A percentile compares a stretch with the other conserved stretches of the same genome.
Evolutionary conservation across 2,888 invertebrate species (phyloP).

Genomic region (Margaritifera margaritifera): DNA sequence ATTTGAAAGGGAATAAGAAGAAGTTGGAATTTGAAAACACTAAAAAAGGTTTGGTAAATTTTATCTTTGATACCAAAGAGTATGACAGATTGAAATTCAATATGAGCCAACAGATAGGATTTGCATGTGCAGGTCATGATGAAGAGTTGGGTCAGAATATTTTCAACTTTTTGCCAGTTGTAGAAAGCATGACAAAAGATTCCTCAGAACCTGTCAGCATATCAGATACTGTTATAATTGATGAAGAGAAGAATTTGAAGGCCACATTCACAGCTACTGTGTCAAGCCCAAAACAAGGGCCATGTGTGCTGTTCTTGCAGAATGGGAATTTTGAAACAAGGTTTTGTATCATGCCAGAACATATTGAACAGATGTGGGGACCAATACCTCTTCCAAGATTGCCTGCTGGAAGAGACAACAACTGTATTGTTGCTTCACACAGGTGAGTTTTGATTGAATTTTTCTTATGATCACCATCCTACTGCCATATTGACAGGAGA

Average conservation of each 20-base stretch:
- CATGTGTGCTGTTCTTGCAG: conserved; percentile 48
- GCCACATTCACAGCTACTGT: conserved; percentile 55
- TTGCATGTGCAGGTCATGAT: conserved; percentile 67
- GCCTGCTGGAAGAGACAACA: conserved; percentile 64
- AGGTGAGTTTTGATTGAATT: conserved; percentile 47
- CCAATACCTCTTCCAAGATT: conserved; percentile 66
- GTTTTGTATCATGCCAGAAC: conserved; percentile 70
- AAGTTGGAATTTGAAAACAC: conserved; percentile 45
- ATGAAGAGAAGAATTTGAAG: conserved; percentile 44
- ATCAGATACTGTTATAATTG: conserved; percentile 36
- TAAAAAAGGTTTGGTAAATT: conserved; percentile 63
- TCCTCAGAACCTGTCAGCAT: conserved; percentile 27
- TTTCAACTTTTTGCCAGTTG: conserved; percentile 42
- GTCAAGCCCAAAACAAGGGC: conserved; percentile 54
- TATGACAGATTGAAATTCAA: conserved; percentile 65
- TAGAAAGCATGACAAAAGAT: conserved; percentile 37
- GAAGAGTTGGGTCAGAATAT: conserved; percentile 44
- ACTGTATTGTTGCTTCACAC: conserved; percentile 70
- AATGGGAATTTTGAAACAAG: conserved; percentile 61
- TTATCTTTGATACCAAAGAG: conserved; percentile 70
- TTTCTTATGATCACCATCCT: neutral
- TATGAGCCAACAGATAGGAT: conserved; percentile 63
- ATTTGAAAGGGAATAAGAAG: conserved; percentile 44
- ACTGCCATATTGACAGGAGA: no score
- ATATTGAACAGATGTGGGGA: conserved; percentile 69